Base-by-base conservation (phyloP, 2,888 invertebrate species). In the Acronicta aceris region DNA sequence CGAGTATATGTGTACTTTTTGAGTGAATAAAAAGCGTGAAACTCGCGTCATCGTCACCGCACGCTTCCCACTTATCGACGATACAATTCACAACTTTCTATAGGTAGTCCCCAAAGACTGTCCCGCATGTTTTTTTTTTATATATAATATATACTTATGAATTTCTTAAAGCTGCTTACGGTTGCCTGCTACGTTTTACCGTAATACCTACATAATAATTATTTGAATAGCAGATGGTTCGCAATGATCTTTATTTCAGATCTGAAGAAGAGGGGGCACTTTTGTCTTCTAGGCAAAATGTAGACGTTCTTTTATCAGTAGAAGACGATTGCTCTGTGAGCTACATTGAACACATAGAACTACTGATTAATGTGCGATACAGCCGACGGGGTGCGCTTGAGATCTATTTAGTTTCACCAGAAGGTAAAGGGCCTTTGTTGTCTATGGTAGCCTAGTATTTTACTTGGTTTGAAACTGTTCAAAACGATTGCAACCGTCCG, bases 271-370 rank as follows among this genome's bases (percentile, higher is more conserved):
- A 68, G 21, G 65, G 77, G 21, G 53, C 55, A 0, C 65, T 55
- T n/a, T 67, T 92, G 45, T 81, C 77, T 40, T 82, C 91, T 3
- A 75, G 78, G 21, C 84, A 85, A 50, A 78, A 77, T 27, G 70
- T 88, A 1, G 80, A 84, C 25, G 75, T 92, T n/a, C 46, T 76
- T 46, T 95, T 98, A 74, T 62, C 88, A 30, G 95, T 96, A 1
- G 64, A 60, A 38, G 87, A 92, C 49, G 95, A 95, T 30, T 97
- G 97, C 82, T 77, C 80, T 38, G 91, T 98, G 16, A 95, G 95
- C 66, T 97, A 95, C 88, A 87, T 98, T 74, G 99, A 99, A 87
- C 98, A 99, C 86, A 97, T 98, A 1, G 97, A 98, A 90, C 85
- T 98, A n/a, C 91, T 95, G 63, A 91, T 97, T 5, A 97, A 96